phyloP scores from a whole-genome alignment of 1,140 invertebrate species.

The Heterodera schachtii region DNA sequence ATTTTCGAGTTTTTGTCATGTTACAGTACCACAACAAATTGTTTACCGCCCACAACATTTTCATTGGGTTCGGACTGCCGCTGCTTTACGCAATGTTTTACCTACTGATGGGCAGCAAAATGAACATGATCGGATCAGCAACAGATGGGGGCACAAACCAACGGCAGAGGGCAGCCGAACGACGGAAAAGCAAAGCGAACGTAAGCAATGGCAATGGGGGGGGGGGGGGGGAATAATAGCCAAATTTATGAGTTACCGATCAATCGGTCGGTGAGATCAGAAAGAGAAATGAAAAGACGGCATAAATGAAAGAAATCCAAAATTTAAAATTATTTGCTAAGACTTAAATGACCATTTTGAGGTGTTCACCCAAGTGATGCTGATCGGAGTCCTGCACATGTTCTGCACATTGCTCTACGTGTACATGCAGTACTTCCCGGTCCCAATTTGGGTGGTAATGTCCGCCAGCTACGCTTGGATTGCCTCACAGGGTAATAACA shows the following conservation, averaged over 20 bases:
- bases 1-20: not conserved
- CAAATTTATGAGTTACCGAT: too few species aligned
- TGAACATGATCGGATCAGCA: slow-evolving; percentile 14
- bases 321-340: not conserved
- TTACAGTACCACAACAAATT: slow-evolving; percentile 20
- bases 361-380: slow-evolving; percentile 25
- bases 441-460: slow-evolving; percentile 19
- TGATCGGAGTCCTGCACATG: slow-evolving; percentile 22
- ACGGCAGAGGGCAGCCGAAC: not conserved
- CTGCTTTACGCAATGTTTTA: slow-evolving; percentile 19
- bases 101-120: slow-evolving; percentile 25
- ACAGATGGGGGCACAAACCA: not conserved
- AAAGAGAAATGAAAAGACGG: too few species aligned
- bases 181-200: slow-evolving; percentile 20
- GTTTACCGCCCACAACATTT: slow-evolving; percentile 23
- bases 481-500: slow-evolving; percentile 6
- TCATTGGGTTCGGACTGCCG: slow-evolving; percentile 25
- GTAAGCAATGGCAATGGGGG: not conserved
- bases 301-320: too few species aligned
- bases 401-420: slow-evolving; percentile 18
- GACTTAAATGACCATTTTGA: slow-evolving; percentile 4
- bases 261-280: too few species aligned
- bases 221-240: too few species aligned
- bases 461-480: slow-evolving; percentile 29
- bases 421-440: slow-evolving; percentile 28